Evolutionary conservation across 2,797 vertebrate genomes (phyloP), one percentile per base, ranked within the genome.

Genomic region (Darevskia nairensis): DNA sequence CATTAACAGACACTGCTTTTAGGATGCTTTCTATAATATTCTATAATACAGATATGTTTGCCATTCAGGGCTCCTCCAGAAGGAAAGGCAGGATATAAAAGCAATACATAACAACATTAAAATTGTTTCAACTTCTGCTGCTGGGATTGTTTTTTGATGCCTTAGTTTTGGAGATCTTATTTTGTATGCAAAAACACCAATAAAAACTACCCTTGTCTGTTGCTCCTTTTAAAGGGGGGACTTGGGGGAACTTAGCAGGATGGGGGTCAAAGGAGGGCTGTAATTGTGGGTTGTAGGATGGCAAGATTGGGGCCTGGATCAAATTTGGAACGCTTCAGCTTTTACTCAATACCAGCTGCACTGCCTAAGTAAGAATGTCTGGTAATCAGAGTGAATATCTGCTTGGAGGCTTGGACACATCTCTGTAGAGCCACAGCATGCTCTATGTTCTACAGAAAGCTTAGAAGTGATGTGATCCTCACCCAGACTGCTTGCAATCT

Each of bases 401-500:
- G 87, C 87, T 84, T 1, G 27, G 66, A 69, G 75, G 82, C 21
- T 44, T 32, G 82, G 50, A 61, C 15, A 44, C 55, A 59, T 61
- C 44, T 79, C 32, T 39, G 13, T 50, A 1, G n/a, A 88, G 66
- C 39, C 23, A 74, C 8, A 11, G 69, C 6, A 46, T 9, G 25
- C 61, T 29, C 44, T 44, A 50, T 41, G 72, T 50, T 76, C 71
- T 46, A 29, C 29, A 4, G 76, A 32, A 72, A 27, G 21, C 15
- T 13, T 39, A 29, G 72, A 32, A 19, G 68, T 19, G 66, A 61
- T 59, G 46, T 21, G 23, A 19, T 8, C 55, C 50, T 0, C 0
- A 25, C 59, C 0, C 0, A 86, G 32, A 39, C 15, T 1, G 15
- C 0, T 5, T 0, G 2, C 19, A 66, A 41, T 84, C 44, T 84